Evolutionary conservation across 2,797 vertebrate species (phyloP).

Genomic region (Cynodonichthys magdalenae): DNA sequence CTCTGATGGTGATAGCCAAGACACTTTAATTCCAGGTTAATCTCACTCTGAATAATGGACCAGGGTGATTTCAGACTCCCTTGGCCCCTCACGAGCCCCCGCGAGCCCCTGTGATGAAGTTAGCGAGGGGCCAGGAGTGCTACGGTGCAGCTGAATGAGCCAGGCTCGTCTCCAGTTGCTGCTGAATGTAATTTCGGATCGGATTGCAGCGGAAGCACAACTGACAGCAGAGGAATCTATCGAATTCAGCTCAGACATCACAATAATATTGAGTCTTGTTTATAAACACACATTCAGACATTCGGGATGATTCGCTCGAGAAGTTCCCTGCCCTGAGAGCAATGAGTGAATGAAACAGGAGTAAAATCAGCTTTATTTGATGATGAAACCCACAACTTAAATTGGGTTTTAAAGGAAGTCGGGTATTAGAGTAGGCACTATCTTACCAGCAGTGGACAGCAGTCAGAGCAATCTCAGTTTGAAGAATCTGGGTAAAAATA

Average conservation of each 20-base stretch:
- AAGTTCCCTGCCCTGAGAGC: conserved; percentile 12
- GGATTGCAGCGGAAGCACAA: conserved; percentile 74
- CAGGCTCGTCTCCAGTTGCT: conserved; percentile 72
- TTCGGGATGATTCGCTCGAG: conserved; percentile 57
- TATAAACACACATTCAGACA: conserved; percentile 76
- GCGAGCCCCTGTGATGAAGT: conserved; percentile 77
- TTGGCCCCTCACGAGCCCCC: conserved; percentile 61
- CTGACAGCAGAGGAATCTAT: conserved; percentile 78
- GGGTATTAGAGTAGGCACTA: background rate
- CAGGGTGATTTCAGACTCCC: conserved; percentile 75
- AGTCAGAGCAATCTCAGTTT: background rate
- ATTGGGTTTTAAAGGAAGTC: background rate
- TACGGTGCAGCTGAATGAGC: conserved; percentile 45
- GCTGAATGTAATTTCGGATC: conserved; percentile 77
- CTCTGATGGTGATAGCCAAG: conserved; percentile 72
- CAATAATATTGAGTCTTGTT: conserved; percentile 82
- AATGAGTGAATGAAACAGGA: conserved; percentile 9
- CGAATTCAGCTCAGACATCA: conserved; percentile 79
- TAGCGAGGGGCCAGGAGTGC: conserved; percentile 64
- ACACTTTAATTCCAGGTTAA: conserved; percentile 75
- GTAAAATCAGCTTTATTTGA: conserved; percentile 2
- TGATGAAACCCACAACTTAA: background rate
- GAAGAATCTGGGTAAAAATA: background rate
- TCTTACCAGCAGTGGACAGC: background rate
- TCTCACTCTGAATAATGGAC: conserved; percentile 75